A percentile compares a stretch with the other conserved stretches of the same genome.
Evolutionary conservation across 2,113 vertebrate species (phyloP).

Genomic region (Antechinus flavipes): DNA sequence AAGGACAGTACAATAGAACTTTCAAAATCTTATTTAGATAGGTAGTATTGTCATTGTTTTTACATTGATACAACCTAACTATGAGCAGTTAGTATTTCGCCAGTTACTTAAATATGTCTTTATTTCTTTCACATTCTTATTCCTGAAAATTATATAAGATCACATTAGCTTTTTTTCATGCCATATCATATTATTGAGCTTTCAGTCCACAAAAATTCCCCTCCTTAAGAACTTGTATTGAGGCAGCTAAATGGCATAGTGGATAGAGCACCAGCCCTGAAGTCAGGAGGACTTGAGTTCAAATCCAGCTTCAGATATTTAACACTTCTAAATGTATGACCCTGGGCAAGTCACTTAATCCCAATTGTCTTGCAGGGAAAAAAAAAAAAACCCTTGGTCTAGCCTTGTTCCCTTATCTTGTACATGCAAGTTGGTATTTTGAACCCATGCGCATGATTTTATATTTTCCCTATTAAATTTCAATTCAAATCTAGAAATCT

Average conservation of each 20-base stretch:
- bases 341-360: too few species aligned
- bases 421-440: background rate
- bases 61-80: background rate
- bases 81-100: background rate
- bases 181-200: background rate
- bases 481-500: background rate
- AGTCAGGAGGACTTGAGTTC: too few species aligned
- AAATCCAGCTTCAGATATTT: too few species aligned
- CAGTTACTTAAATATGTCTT: background rate
- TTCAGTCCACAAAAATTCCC: background rate
- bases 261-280: too few species aligned
- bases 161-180: background rate
- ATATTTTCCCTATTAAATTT: background rate
- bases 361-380: too few species aligned
- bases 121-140: background rate
- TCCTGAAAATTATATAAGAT: background rate
- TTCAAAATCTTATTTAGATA: background rate
- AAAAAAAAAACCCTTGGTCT: background rate
- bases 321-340: too few species aligned
- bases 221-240: background rate
- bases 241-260: too few species aligned
- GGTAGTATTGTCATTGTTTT: background rate
- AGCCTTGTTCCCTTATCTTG: background rate
- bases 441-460: background rate
- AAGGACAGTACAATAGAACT: background rate